Conservation (phyloP, 2,113 vertebrate species). For the Toxotes jaculatrix region DNA sequence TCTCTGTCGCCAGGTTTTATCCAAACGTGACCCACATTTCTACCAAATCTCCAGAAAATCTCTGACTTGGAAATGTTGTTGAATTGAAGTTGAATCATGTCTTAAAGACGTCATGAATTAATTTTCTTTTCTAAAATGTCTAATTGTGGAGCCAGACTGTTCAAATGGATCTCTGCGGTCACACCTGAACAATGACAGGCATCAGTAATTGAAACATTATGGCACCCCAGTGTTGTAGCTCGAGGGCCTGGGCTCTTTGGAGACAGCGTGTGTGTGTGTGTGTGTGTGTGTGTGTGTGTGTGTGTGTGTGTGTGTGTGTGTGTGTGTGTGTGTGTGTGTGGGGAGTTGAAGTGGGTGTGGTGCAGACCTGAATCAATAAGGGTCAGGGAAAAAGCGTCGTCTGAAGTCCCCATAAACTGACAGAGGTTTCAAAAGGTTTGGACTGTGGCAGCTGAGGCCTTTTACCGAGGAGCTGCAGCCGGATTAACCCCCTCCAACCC, state of each 20-base stretch:
- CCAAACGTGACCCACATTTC: too few species aligned
- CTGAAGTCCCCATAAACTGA: conserved; percentile 65
- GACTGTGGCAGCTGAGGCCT: conserved; percentile 65
- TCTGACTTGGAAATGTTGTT: background rate
- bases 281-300: background rate
- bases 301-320: conserved; percentile 27
- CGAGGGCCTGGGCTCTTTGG: conserved; percentile 36
- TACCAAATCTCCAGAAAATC: too few species aligned
- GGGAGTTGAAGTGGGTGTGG: conserved; percentile 42
- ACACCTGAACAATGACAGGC: conserved; percentile 43
- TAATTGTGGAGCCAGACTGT: background rate
- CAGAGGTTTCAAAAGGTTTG: conserved; percentile 60
- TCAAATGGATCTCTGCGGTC: conserved; percentile 43
- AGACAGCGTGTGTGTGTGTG: conserved; percentile 32
- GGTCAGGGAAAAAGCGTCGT: conserved; percentile 60
- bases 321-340: conserved; percentile 14
- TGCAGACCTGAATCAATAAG: conserved; percentile 68
- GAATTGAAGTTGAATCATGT: background rate
- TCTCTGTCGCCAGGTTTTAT: too few species aligned
- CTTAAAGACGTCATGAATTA: background rate
- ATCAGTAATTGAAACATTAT: conserved; percentile 69
- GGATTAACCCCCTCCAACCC: conserved; percentile 53
- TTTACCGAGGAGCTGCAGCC: conserved; percentile 41
- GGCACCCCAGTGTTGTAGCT: conserved; percentile 56
- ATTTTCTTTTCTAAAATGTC: background rate